Base-by-base conservation (phyloP, 1,140 invertebrate genomes). In the Macrosteles quadrilineatus region DNA sequence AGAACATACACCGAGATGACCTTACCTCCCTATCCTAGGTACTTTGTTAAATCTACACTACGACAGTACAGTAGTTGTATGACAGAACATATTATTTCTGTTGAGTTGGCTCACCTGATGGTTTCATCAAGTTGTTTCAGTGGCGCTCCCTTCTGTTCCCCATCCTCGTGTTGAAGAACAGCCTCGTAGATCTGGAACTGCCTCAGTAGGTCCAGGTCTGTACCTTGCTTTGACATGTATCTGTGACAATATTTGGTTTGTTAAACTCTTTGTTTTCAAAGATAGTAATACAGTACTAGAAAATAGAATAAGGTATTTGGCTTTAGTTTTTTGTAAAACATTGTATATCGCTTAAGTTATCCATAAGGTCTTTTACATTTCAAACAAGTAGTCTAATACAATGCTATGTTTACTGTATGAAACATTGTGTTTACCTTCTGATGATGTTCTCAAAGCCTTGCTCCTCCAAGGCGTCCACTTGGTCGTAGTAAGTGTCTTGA, bases 401-500 rank as follows among this genome's bases (percentile, higher is more conserved):
- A n/a, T n/a, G n/a, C n/a, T n/a, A n/a, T n/a, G n/a, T n/a, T n/a
- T n/a, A n/a, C n/a, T n/a, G n/a, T n/a, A n/a, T n/a, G n/a, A n/a
- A n/a, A n/a, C n/a, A n/a, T n/a, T n/a, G 4, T 36, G 32, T 36
- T 36, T 73, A 84, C 77, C 91, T 87, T 77, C 95, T 90, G 74
- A 97, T 94, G 43, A 98, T 91, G 21, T 85, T 85, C 80, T 98
- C 96, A 81, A 99, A 97, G 2, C 96, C 96, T 77, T 98, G 96
- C 75, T 98, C 95, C 80, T 99, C 97, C 32, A 99, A 82, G 36
- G 89, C 87, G 83, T 99, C 98, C 0, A 97, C 96, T 76, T 99
- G 93, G 82, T 99, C 97, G 78, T 99, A 99, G 80, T 98, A 99
- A 11, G 92, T 95, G 79, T 99, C 96, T 81, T 97, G 94, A 82